Conservation (phyloP, 2,113 vertebrate genomes). For the Lepisosteus oculatus region DNA sequence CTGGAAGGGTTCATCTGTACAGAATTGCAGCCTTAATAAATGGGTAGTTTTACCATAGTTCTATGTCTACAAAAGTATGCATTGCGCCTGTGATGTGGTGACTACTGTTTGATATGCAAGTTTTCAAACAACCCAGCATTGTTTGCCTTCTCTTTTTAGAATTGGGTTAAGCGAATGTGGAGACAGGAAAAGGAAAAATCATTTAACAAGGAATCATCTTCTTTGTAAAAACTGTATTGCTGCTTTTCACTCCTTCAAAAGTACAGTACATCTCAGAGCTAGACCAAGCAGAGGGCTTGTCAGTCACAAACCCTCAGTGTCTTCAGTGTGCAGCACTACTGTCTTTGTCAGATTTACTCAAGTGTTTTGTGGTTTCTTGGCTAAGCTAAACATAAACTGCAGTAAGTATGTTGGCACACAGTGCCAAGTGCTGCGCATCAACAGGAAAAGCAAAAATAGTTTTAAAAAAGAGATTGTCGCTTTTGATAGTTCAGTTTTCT, state of each 20-base stretch:
- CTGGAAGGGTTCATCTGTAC: too few species aligned
- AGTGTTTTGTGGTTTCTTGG: slow-evolving; percentile 3
- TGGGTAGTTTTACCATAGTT: too few species aligned
- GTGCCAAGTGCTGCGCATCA: not conserved
- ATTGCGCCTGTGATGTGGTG: too few species aligned
- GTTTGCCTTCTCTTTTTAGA: too few species aligned
- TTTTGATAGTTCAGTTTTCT: too few species aligned
- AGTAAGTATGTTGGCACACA: not conserved
- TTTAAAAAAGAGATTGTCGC: not conserved
- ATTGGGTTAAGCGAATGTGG: too few species aligned
- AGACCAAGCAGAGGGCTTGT: slow-evolving; percentile 24
- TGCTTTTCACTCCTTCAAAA: slow-evolving; percentile 45
- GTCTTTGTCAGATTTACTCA: slow-evolving; percentile 10
- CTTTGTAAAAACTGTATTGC: slow-evolving; percentile 13
- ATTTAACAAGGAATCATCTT: slow-evolving; percentile 40
- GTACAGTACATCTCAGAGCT: slow-evolving; percentile 22
- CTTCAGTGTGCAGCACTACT: not conserved
- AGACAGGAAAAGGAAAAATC: slow-evolving; percentile 43
- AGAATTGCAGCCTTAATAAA: too few species aligned
- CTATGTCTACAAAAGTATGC: too few species aligned
- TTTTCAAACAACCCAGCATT: too few species aligned
- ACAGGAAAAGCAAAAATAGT: not conserved
- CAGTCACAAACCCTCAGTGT: slow-evolving; percentile 24
- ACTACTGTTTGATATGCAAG: too few species aligned
- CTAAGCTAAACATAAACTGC: slow-evolving; percentile 9